Conservation (phyloP, 2,888 invertebrate species). For the Lucinisca nassula region DNA sequence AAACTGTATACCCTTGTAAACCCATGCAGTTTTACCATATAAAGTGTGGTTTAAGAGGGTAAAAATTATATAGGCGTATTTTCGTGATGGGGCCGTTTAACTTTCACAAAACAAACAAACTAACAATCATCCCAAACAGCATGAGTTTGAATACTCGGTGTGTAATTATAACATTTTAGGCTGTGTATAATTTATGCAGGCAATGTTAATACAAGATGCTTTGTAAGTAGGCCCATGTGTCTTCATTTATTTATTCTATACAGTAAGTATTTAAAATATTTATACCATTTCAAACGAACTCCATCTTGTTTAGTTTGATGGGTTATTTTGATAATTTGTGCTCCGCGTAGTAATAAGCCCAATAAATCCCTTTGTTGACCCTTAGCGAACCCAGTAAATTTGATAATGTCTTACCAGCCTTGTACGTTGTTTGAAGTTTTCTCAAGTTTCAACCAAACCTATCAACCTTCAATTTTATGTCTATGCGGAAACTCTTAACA, state of each 20-base stretch:
- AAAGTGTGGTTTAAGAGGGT: too few species aligned
- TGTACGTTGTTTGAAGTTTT: conserved; percentile 2
- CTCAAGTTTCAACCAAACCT: conserved; percentile 2
- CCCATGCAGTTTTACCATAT: too few species aligned
- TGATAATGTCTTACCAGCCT: neutral
- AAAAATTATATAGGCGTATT: too few species aligned
- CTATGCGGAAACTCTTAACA: neutral
- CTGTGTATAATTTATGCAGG: too few species aligned
- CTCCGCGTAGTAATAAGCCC: neutral
- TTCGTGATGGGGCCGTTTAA: too few species aligned
- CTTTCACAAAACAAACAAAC: too few species aligned
- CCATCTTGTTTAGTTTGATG: neutral
- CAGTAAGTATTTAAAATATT: neutral
- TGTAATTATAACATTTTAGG: too few species aligned
- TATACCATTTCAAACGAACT: neutral
- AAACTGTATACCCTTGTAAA: too few species aligned
- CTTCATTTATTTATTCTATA: neutral
- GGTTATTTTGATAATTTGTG: neutral
- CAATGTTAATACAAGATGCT: too few species aligned
- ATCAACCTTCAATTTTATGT: conserved; percentile 11
- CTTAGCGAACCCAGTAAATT: neutral
- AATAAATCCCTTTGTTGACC: neutral
- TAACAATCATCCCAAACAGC: too few species aligned
- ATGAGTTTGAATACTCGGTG: too few species aligned
- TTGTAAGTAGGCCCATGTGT: neutral